phyloP scores from a whole-genome alignment of 2,888 invertebrate species.

The Arctia plantaginis region DNA sequence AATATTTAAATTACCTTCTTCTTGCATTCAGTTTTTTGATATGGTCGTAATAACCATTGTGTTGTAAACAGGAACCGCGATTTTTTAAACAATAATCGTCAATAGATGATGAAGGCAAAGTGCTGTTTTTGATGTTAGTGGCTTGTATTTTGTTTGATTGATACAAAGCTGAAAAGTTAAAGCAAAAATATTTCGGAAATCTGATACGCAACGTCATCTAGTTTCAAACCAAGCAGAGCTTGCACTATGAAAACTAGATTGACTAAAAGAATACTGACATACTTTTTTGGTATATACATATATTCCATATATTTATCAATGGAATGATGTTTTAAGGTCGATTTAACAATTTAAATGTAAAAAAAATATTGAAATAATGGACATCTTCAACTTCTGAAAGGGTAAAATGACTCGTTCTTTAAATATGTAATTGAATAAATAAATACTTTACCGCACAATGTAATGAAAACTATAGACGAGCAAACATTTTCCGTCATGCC shows the following conservation, averaged over 20 bases:
- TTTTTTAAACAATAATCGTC: constrained; percentile 5
- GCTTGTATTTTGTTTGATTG: background rate
- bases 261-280: background rate
- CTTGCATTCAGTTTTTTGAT: background rate
- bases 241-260: too few relatives aligned
- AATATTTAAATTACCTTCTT: background rate
- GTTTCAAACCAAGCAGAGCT: too few relatives aligned
- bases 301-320: too few relatives aligned
- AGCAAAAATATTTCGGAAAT: too few relatives aligned
- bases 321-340: too few relatives aligned
- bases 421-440: background rate
- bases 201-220: too few relatives aligned
- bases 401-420: background rate
- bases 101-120: background rate
- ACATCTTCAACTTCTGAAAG: background rate
- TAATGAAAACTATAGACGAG: background rate
- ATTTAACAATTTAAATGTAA: background rate
- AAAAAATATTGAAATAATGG: background rate
- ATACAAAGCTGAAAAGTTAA: constrained; percentile 4
- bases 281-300: too few relatives aligned
- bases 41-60: constrained; percentile 7
- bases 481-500: background rate
- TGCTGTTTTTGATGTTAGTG: background rate
- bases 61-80: background rate
- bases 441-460: constrained; percentile 1